phyloP scores from a whole-genome alignment of 2,888 invertebrate genomes.

The Drosophila lacicola region DNA sequence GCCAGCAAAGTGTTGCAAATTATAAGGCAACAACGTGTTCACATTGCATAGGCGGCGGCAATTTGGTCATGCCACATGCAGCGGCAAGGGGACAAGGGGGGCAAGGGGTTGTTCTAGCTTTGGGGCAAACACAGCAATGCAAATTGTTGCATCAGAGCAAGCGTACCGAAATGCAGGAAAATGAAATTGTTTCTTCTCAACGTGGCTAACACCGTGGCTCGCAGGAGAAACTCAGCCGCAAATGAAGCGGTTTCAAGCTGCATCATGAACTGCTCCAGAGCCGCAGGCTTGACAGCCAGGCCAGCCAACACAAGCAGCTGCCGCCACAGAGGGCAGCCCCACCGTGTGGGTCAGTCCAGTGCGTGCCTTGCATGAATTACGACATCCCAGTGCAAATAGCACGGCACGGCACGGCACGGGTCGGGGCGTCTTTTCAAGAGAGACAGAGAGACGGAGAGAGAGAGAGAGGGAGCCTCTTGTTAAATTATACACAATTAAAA shows the following conservation, averaged over 20 bases:
- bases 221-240: conserved; percentile 54
- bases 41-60: conserved; percentile 38
- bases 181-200: conserved; percentile 72
- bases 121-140: conserved; percentile 56
- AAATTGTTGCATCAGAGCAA: conserved; percentile 76
- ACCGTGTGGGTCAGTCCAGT: conserved; percentile 54
- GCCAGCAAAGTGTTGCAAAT: conserved; percentile 74
- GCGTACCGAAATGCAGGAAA: conserved; percentile 56
- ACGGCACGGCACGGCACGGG: conserved; percentile 33
- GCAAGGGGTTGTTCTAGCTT: conserved; percentile 8
- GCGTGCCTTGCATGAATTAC: conserved; percentile 75
- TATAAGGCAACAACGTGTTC: conserved; percentile 59
- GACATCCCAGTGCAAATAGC: conserved; percentile 37
- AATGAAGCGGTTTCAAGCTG: conserved; percentile 68
- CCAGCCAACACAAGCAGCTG: conserved; percentile 18
- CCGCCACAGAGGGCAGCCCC: conserved; percentile 33
- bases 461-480: neutral
- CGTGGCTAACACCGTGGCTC: conserved; percentile 38
- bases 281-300: conserved; percentile 62
- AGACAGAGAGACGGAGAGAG: neutral
- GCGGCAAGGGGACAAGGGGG: neutral
- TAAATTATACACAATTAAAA: conserved; percentile 75
- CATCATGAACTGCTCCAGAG: conserved; percentile 73
- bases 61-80: conserved; percentile 43
- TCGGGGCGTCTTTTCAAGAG: neutral